Percentiles rank a stretch among this genome's conserved stretches.
Conservation (phyloP, 2,797 vertebrate genomes). For the Triplophysa bombifrons region DNA sequence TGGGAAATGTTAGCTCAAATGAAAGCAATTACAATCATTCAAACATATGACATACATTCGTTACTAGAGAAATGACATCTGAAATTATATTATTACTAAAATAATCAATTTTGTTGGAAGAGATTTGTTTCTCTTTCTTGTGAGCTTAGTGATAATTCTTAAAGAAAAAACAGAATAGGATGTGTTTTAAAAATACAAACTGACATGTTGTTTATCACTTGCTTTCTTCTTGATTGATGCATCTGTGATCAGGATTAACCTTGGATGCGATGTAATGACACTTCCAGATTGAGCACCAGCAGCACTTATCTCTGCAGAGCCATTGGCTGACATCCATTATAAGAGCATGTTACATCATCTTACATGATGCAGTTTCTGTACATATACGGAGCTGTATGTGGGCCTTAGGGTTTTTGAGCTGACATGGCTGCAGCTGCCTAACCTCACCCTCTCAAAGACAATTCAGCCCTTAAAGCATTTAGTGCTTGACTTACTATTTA, state of each 20-base stretch:
- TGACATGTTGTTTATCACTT: slow-evolving; percentile 5
- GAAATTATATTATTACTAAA: too few relatives aligned
- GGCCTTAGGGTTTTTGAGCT: slow-evolving; percentile 1
- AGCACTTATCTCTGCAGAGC: slow-evolving; percentile 1
- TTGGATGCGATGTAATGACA: slow-evolving; percentile 20
- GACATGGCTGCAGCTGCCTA: not conserved
- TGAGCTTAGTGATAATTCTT: not conserved
- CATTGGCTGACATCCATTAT: slow-evolving; percentile 4
- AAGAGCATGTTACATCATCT: slow-evolving; percentile 5
- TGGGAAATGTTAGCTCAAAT: too few relatives aligned
- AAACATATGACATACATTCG: too few relatives aligned
- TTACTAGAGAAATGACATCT: too few relatives aligned
- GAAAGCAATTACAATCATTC: not conserved
- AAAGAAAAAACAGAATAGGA: not conserved
- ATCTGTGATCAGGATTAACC: slow-evolving; percentile 18
- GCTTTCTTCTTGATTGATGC: slow-evolving; percentile 22
- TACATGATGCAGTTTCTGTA: not conserved
- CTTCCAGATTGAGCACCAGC: slow-evolving; percentile 8
- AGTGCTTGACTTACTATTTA: slow-evolving; percentile 14
- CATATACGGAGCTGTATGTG: not conserved
- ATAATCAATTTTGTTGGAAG: too few relatives aligned
- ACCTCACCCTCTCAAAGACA: slow-evolving; percentile 27
- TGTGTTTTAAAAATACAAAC: slow-evolving; percentile 17
- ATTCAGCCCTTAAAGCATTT: not conserved
- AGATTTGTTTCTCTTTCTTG: not conserved